Evolutionary conservation across 2,888 invertebrate genomes (phyloP).

Genomic region (Sympetrum striolatum): DNA sequence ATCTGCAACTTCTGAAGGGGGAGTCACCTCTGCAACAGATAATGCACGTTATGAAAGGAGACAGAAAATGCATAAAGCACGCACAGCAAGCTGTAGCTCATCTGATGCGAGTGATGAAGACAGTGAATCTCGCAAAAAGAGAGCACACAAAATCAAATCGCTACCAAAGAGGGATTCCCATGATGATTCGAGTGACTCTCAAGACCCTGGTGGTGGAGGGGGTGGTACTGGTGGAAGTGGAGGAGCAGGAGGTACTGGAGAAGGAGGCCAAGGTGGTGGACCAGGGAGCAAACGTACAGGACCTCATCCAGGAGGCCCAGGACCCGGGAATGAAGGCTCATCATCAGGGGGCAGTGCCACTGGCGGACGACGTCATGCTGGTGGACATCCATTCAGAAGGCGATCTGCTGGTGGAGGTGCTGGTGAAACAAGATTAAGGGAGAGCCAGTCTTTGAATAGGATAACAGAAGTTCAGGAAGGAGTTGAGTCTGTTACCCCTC

Average conservation of each 20-base stretch:
- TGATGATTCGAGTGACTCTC: constrained; percentile 86
- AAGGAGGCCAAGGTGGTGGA: not conserved
- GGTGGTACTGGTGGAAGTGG: constrained; percentile 47
- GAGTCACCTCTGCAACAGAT: not conserved
- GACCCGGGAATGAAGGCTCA: not conserved
- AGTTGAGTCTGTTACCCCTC: constrained; percentile 3
- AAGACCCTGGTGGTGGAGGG: constrained; percentile 66
- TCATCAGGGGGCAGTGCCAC: constrained; percentile 53
- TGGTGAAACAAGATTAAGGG: constrained; percentile 74
- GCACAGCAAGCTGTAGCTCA: constrained; percentile 90
- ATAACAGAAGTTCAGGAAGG: constrained; percentile 86
- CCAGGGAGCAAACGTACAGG: not conserved
- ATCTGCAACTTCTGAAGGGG: constrained; percentile 4
- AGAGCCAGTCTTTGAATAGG: constrained; percentile 84
- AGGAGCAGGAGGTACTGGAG: constrained; percentile 48
- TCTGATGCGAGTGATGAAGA: constrained; percentile 93
- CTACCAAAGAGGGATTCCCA: constrained; percentile 74
- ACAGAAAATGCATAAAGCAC: constrained; percentile 73
- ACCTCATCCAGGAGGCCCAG: not conserved
- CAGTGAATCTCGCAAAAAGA: constrained; percentile 81
- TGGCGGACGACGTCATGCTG: constrained; percentile 50
- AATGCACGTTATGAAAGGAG: constrained; percentile 54
- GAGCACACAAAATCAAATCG: constrained; percentile 71
- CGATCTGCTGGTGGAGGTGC: constrained; percentile 65
- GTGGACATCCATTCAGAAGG: constrained; percentile 59